Conservation (phyloP, 2,888 invertebrate genomes). For the Agrotis clavis region DNA sequence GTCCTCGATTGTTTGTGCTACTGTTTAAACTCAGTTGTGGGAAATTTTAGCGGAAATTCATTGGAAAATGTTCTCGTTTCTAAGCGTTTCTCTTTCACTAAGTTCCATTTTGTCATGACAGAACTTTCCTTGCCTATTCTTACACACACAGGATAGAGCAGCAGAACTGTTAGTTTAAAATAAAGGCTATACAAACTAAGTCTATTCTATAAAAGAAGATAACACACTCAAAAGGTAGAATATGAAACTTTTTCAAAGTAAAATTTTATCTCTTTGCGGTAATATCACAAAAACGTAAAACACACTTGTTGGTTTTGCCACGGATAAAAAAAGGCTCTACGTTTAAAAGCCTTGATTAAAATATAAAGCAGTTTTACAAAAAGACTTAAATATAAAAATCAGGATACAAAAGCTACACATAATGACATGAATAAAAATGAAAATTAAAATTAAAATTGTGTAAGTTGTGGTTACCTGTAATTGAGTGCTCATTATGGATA, state of each 20-base stretch:
- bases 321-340: neutral
- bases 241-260: constrained; percentile 18
- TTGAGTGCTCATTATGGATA: no score
- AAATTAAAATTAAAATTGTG: no score
- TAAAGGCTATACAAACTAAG: neutral
- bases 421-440: neutral
- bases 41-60: constrained; percentile 5
- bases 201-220: neutral
- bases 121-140: neutral
- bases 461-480: no score
- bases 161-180: neutral
- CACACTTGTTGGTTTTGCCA: constrained; percentile 4
- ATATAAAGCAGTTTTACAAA: constrained; percentile 18
- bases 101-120: neutral
- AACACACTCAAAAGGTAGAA: constrained; percentile 10
- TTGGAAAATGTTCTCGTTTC: neutral
- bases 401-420: constrained; percentile 2
- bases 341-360: constrained; percentile 24
- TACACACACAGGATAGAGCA: neutral
- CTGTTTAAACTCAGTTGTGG: constrained; percentile 1
- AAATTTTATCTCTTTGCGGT: constrained; percentile 17
- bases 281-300: constrained; percentile 1
- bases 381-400: constrained; percentile 5
- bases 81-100: neutral
- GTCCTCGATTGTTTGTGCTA: constrained; percentile 9